Evolutionary conservation across 2,797 vertebrate species (phyloP).

Genomic region (Poeciliopsis presidionis): DNA sequence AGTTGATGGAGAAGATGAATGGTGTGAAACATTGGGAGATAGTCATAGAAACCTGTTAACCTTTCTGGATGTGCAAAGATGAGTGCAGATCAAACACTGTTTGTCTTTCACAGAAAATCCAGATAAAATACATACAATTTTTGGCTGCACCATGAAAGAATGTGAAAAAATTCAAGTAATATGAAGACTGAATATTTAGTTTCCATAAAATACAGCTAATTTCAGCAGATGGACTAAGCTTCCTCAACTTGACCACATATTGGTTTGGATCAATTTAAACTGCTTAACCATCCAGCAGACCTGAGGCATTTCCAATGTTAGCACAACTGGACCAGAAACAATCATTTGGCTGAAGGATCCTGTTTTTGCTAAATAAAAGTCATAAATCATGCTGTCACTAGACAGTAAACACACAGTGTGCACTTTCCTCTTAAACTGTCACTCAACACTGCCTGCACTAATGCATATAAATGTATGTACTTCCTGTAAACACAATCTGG

Average conservation of each 20-base stretch:
- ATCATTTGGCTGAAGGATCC: constrained; percentile 62
- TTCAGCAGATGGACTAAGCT: background rate
- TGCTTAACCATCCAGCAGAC: constrained; percentile 34
- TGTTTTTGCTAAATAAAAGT: constrained; percentile 58
- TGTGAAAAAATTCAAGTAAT: no score
- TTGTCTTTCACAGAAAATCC: background rate
- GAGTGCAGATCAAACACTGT: background rate
- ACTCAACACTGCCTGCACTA: constrained; percentile 5
- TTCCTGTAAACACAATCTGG: background rate
- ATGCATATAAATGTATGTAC: background rate
- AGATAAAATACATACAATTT: no score
- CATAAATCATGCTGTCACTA: constrained; percentile 55
- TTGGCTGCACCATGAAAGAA: no score
- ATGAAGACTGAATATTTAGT: background rate
- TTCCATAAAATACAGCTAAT: background rate
- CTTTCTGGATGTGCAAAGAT: background rate
- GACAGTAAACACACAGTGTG: constrained; percentile 22
- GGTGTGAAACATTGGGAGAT: background rate
- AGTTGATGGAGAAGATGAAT: background rate
- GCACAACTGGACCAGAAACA: constrained; percentile 48
- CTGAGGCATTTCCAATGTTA: constrained; percentile 29
- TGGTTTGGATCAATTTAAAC: constrained; percentile 32
- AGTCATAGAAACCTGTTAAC: background rate
- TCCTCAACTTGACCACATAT: constrained; percentile 29
- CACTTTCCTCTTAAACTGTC: constrained; percentile 16